A percentile compares a stretch with the other conserved stretches of the same genome.
Conservation (phyloP, 2,113 vertebrate genomes). For the Brachyhypopomus occidentalis region DNA sequence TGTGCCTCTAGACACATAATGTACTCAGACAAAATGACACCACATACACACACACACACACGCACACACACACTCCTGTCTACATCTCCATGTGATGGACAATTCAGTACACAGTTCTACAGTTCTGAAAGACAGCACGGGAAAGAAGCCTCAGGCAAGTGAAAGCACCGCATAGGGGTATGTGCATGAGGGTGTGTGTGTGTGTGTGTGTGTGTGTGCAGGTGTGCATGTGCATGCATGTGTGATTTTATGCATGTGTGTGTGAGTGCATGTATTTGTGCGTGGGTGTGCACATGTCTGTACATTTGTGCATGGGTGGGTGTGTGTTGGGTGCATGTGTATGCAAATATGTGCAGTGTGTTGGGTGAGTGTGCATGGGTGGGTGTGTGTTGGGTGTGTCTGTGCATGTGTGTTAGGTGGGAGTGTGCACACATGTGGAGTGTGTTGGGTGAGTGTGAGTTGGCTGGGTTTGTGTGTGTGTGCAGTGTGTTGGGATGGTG, state of each 20-base stretch:
- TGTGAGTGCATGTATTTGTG: conserved; percentile 22
- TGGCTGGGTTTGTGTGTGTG: no score
- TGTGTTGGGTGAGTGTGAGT: conserved; percentile 19
- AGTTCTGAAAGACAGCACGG: background rate
- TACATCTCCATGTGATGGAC: background rate
- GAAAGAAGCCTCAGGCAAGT: background rate
- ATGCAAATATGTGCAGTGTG: background rate
- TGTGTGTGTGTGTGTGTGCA: conserved; percentile 8
- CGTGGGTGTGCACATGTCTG: background rate
- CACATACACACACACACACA: no score
- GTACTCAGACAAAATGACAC: no score
- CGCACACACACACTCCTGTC: background rate
- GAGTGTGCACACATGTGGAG: background rate
- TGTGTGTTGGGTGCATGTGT: conserved; percentile 6
- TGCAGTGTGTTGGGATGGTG: background rate
- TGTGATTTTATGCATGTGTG: background rate
- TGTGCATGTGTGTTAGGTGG: background rate
- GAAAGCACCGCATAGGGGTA: background rate
- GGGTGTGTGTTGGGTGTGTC: conserved; percentile 13
- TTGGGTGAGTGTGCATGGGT: background rate
- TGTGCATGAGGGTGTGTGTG: background rate
- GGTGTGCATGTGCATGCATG: background rate
- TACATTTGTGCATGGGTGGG: background rate
- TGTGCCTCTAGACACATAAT: no score
- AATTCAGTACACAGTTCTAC: conserved; percentile 1